These are phyloP conservation scores for Saccostrea echinata DNA, from an alignment of 1,140 invertebrate species.

Conservation along the genomic window DNA sequence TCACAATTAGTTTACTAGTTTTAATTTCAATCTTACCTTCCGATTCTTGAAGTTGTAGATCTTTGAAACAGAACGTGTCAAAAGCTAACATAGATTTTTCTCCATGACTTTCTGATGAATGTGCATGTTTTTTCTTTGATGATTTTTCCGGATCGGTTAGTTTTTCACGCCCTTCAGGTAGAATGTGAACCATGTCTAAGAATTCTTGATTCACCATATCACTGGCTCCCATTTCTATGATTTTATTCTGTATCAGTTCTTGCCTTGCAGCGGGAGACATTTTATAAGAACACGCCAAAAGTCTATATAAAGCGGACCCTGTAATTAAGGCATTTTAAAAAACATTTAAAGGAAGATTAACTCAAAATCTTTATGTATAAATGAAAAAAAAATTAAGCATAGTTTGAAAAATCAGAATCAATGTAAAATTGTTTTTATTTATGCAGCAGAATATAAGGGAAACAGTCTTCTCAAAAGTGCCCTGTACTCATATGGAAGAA, in stretches of 20 bases:
- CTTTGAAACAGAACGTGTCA: background rate
- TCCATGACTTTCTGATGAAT: background rate
- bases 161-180: background rate
- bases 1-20: too few relatives aligned
- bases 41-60: background rate
- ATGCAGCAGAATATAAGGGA: too few relatives aligned
- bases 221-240: background rate
- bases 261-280: background rate
- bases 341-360: too few relatives aligned
- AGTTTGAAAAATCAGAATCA: too few relatives aligned
- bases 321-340: too few relatives aligned
- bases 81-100: background rate
- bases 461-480: too few relatives aligned
- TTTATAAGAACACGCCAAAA: background rate
- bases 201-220: background rate
- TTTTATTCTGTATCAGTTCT: background rate
- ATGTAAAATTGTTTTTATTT: too few relatives aligned
- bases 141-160: background rate
- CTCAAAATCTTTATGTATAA: too few relatives aligned
- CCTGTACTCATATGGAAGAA: too few relatives aligned
- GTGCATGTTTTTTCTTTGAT: background rate
- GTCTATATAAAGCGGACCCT: background rate
- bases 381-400: too few relatives aligned
- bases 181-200: background rate
- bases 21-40: background rate